Evolutionary conservation across 2,797 vertebrate species (phyloP), one percentile per base, ranked within the genome.

Genomic region (Chaetodon trifasciatus): DNA sequence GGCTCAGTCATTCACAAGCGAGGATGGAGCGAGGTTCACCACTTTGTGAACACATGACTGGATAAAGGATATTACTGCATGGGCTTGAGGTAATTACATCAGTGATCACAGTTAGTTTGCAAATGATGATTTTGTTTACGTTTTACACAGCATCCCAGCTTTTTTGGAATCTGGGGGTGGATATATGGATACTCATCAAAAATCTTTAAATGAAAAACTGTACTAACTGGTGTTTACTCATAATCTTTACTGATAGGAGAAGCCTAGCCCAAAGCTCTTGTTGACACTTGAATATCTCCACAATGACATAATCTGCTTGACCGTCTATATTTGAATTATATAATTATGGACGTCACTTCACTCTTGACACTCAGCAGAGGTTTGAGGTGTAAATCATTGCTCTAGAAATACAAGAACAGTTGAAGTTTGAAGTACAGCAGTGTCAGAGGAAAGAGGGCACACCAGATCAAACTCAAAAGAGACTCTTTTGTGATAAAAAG

Each of bases 211-310:
- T 68, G 57, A 82, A 74, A 73, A 73, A 55, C 66, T 73, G n/a
- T 17, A 72, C 32, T 66, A 73, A 61, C 21, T 50, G 40, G 58
- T 84, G 66, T 83, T 88, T 90, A 88, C 32, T 50, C 55, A 73
- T 64, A 72, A 74, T 67, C 57, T 67, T 62, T 32, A 16, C 23
- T 44, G 15, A 67, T 61, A 61, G 21, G 21, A 76, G 56, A 65
- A 17, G 35, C 50, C 19, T n/a, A 17, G 16, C 61, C 61, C 15
- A 23, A 35, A 73, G 39, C 74, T 65, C 15, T 74, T 86, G 68
- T 83, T 85, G 69, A 71, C 61, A 47, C 46, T 65, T 50, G 24
- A 69, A 55, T 72, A 63, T 85, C 85, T 86, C 79, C 65, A 70
- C 19, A 3, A 66, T 32, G 35, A 86, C 72, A 83, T 8, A 32